Evolutionary conservation across 2,888 invertebrate species (phyloP).

Genomic region (Sisyra nigra): DNA sequence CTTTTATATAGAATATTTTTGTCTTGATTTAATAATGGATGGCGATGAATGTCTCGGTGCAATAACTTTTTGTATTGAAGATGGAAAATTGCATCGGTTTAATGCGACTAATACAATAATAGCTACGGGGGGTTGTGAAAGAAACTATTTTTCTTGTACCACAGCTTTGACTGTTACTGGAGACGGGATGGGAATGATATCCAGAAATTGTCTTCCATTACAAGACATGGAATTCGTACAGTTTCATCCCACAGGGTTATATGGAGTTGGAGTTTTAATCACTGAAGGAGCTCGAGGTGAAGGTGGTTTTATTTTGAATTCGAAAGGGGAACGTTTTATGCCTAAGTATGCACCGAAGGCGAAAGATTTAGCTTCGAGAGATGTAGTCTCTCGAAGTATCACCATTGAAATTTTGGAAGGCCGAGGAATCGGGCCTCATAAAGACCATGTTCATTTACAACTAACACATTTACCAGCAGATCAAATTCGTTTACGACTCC

Average conservation of each 20-base stretch:
- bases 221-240: conserved; percentile 27
- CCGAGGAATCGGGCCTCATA: conserved; percentile 41
- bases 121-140: conserved; percentile 75
- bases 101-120: conserved; percentile 48
- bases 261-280: conserved; percentile 91
- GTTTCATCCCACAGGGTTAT: conserved; percentile 31
- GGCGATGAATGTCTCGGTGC: conserved; percentile 42
- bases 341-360: conserved; percentile 52
- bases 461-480: conserved; percentile 44
- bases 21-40: conserved; percentile 51
- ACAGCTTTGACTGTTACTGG: conserved; percentile 96
- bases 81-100: conserved; percentile 34
- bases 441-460: conserved; percentile 42
- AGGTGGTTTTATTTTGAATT: conserved; percentile 87
- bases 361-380: conserved; percentile 45
- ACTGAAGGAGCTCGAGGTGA: conserved; percentile 94
- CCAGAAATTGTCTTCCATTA: conserved; percentile 79
- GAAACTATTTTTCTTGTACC: conserved; percentile 92
- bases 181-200: conserved; percentile 87
- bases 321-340: conserved; percentile 93
- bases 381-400: conserved; percentile 43
- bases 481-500: conserved; percentile 28
- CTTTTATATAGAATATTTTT: conserved; percentile 57
- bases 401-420: conserved; percentile 42
- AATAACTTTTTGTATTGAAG: conserved; percentile 49